A percentile compares a stretch with the other conserved stretches of the same genome.
These are phyloP conservation scores for Chrysomallon squamiferum DNA, from an alignment of 1,140 invertebrate genomes.

Conservation along the genomic window DNA sequence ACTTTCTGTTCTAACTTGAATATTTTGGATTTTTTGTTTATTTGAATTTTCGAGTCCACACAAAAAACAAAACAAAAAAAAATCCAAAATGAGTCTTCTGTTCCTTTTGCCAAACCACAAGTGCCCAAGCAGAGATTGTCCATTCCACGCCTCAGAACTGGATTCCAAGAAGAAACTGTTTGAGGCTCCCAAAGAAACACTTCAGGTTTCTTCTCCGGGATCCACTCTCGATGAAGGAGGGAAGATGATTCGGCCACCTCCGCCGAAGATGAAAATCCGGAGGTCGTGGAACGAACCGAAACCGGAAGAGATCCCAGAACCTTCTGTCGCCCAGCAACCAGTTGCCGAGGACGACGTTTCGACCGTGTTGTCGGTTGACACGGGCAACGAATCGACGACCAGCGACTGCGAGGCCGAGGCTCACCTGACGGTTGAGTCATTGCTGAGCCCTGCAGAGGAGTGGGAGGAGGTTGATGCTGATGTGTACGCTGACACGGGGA, in stretches of 20 bases:
- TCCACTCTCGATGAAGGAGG: neutral
- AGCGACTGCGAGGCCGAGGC: constrained; percentile 7
- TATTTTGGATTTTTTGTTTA: no score
- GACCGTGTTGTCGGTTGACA: constrained; percentile 8
- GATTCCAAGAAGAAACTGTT: constrained; percentile 4
- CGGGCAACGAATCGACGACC: neutral
- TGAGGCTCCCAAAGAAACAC: neutral
- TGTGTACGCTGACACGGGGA: constrained; percentile 6
- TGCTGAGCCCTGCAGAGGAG: neutral
- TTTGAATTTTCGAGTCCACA: no score
- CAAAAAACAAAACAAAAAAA: no score
- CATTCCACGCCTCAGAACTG: constrained; percentile 28
- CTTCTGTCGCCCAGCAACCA: neutral
- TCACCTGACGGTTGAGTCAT: neutral
- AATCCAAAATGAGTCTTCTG: constrained; percentile 2
- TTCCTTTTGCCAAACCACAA: constrained; percentile 30
- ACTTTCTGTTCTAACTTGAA: no score
- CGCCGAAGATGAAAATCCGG: constrained; percentile 1
- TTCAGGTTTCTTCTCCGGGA: neutral
- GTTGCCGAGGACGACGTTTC: constrained; percentile 2
- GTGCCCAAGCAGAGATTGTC: constrained; percentile 25
- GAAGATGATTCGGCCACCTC: neutral
- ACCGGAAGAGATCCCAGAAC: neutral
- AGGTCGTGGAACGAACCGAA: neutral
- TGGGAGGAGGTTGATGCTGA: neutral